Conservation (phyloP, 2,797 vertebrate species). For the Phrynocephalus vlangalii region DNA sequence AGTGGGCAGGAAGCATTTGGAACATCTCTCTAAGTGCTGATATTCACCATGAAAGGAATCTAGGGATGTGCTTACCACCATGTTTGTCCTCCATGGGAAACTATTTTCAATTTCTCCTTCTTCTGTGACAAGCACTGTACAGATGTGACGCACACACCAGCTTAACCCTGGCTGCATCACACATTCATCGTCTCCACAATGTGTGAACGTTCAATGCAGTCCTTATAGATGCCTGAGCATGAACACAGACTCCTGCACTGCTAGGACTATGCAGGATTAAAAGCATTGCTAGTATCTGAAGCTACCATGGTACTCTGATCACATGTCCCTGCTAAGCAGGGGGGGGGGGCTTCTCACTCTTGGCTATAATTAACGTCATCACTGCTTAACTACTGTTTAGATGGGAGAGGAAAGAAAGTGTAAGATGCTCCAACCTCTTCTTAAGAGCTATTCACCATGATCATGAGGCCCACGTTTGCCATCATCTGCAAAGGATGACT, state of each 20-base stretch:
- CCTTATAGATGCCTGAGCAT: neutral
- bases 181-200: neutral
- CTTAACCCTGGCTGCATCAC: neutral
- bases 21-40: neutral
- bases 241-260: neutral
- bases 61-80: neutral
- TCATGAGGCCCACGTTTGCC: neutral
- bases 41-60: neutral
- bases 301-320: no score
- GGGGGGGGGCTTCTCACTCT: no score
- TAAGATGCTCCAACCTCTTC: neutral
- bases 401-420: neutral
- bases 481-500: neutral
- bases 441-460: no score
- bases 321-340: no score
- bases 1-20: neutral
- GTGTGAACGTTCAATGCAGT: neutral
- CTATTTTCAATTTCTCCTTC: neutral
- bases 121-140: neutral
- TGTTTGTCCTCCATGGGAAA: neutral
- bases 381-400: no score
- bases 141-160: no score
- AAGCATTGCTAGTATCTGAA: no score
- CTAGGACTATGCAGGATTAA: neutral
- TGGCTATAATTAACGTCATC: no score